A percentile compares a stretch with the other conserved stretches of the same genome.
Conservation (phyloP, 1,140 invertebrate species). For the Caenorhabditis tropicalis region DNA sequence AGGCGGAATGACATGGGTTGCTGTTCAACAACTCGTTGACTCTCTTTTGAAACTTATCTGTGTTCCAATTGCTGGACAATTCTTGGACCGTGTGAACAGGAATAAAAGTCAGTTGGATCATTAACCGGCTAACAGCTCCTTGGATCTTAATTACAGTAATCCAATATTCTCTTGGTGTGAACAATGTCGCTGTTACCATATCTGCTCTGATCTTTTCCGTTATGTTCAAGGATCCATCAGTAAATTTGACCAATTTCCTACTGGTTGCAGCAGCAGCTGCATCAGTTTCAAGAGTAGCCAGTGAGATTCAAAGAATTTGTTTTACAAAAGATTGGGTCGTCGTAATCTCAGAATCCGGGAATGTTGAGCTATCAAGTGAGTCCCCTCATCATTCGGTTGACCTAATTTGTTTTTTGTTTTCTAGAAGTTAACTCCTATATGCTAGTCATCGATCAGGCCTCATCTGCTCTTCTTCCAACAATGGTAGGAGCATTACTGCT, state of each 20-base stretch:
- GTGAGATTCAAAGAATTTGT: slow-evolving; percentile 63
- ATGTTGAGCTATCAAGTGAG: slow-evolving; percentile 47
- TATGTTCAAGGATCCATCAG: neutral
- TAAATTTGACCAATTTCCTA: neutral
- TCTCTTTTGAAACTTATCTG: slow-evolving; percentile 33
- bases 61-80: neutral
- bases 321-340: slow-evolving; percentile 67
- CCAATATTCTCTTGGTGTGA: slow-evolving; percentile 25
- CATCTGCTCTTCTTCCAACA: slow-evolving; percentile 51
- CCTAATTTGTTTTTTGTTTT: neutral
- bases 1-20: slow-evolving; percentile 51
- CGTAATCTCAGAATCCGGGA: slow-evolving; percentile 54
- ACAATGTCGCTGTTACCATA: slow-evolving; percentile 53
- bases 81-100: neutral
- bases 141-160: slow-evolving; percentile 37
- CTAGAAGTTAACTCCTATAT: neutral
- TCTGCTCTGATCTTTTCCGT: slow-evolving; percentile 39
- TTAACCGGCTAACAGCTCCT: neutral
- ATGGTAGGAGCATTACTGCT: slow-evolving; percentile 49
- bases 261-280: slow-evolving; percentile 56
- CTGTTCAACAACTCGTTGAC: slow-evolving; percentile 46
- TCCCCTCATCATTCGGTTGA: neutral
- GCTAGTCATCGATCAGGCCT: slow-evolving; percentile 51
- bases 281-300: slow-evolving; percentile 60
- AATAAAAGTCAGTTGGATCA: neutral